Base-by-base conservation (phyloP, 2,888 invertebrate genomes). In the Dryadula phaetusa region DNA sequence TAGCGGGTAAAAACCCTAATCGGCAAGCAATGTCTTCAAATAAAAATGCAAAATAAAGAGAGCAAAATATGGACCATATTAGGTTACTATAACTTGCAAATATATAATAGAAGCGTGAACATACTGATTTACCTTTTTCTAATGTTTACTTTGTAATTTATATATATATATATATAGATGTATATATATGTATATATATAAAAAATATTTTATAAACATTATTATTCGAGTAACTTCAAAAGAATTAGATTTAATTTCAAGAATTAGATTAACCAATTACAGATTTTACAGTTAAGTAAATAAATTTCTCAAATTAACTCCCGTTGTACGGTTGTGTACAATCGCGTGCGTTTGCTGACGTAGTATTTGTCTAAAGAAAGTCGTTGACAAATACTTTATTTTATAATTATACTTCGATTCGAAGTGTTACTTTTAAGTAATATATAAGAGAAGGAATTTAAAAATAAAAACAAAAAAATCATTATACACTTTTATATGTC, bases 321-420 rank as follows among this genome's bases (percentile, higher is more conserved):
- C n/a, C 40, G n/a, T 25, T 22, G 56, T 10, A 40, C 40, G 20
- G 16, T 22, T 40, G 56, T 40, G 56, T n/a, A 40, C 56, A 40
- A 40, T 40, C 40, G 56, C 56, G 56, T 56, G 56, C 56, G 40
- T 40, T 40, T 56, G 16, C 40, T 22, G 40, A 22, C 37, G 37
- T 37, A 37, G 37, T 37, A 37, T 40, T 37, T 22, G 14, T 5
- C 56, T 40, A 40, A 49, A 12, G 40, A 40, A 40, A 40, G 40
- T 25, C n/a, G 8, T 22, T 40, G 22, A 56, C n/a, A 56, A 40
- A 10, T 0, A 56, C 22, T 40, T 16, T 25, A 8, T 56, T 10
- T 56, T 56, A n/a, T 22, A 14, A 52, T 32, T 52, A 32, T 52
- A 52, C 8, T 28, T 7, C 7, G 8, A 28, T 3, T 16, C 6